Base-by-base conservation (phyloP, 2,888 invertebrate genomes). In the Sinotaia quadrata region DNA sequence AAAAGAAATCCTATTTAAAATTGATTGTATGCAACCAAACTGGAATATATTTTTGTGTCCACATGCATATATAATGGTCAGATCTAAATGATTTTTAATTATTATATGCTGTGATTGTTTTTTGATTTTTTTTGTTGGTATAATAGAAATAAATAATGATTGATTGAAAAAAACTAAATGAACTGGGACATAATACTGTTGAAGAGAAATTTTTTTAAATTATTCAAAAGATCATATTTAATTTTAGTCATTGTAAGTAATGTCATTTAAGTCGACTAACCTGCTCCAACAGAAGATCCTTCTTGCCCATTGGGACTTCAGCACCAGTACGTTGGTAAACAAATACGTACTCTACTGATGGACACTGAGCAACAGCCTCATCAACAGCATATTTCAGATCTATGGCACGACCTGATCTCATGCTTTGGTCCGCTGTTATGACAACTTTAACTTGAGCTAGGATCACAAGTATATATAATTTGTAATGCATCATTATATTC, bases 371-470 rank as follows among this genome's bases (percentile, higher is more conserved):
- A 8, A 88, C 84, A 4, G 90, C 90, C 0, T 78, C 82, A 76
- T 90, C 89, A 1, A 89, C 89, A 7, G 84, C 87, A 69, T 85
- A 79, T 78, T 90, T 90, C 71, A 90, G 79, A 27, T 87, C 83
- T 29, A 90, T 87, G 0, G 73, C 61, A 68, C 86, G 87, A 4
- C 87, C 87, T n/a, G 89, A 90, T 37, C 90, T 80, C 12, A 89
- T 75, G 0, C 85, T 87, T 72, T 89, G 86, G 78, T 90, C 89
- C 29, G 88, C 82, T 27, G 90, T 90, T 47, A 90, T 86, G 24
- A 90, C 86, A 15, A 87, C 87, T 66, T 85, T 84, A 3, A 88
- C 89, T 44, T 85, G 81, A 56, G 89, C 90, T 90, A 80, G n/a
- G 74, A n/a, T n/a, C n/a, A n/a, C n/a, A n/a, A n/a, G n/a, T n/a